Percentiles rank a stretch among this genome's conserved stretches.
phyloP scores from a whole-genome alignment of 2,888 invertebrate genomes.

The Archaeoteleia sp. region DNA sequence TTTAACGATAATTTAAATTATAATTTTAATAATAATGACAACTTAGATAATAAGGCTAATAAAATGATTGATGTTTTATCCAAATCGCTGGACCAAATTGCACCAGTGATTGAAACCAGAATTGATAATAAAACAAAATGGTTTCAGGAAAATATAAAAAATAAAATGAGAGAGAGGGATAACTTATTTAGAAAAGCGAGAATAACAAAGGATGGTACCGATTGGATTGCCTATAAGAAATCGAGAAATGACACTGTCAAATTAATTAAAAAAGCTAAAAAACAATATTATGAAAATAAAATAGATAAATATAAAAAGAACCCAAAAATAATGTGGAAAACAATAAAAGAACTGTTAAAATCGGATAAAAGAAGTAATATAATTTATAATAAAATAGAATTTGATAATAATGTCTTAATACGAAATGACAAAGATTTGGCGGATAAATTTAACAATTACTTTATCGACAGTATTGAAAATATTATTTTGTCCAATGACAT shows the following conservation, averaged over 20 bases:
- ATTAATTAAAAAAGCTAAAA: conserved; percentile 8
- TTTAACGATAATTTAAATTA: no score
- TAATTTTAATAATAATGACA: conserved; percentile 1
- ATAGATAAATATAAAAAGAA: neutral
- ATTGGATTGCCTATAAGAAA: neutral
- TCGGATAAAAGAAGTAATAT: neutral
- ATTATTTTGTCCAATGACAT: no score
- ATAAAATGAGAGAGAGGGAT: neutral
- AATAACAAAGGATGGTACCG: no score
- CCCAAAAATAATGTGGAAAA: conserved; percentile 4
- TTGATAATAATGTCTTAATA: neutral
- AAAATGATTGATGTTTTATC: neutral
- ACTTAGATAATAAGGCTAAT: conserved; percentile 1
- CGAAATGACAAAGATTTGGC: conserved; percentile 11
- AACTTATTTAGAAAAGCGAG: no score
- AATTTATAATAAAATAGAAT: conserved; percentile 10
- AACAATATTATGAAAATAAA: conserved; percentile 8
- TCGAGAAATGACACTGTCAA: conserved; percentile 9
- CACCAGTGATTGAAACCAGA: neutral
- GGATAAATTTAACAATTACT: conserved; percentile 19
- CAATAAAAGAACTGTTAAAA: conserved; percentile 10
- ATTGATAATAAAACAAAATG: conserved; percentile 7
- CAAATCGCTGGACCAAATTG: neutral
- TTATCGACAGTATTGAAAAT: conserved; percentile 13
- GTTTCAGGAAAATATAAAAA: neutral